Evolutionary conservation across 92 coral and sea anemone genomes (phyloP), one percentile per base, ranked within the genome.

Genomic region (Epizoanthus fatuus): DNA sequence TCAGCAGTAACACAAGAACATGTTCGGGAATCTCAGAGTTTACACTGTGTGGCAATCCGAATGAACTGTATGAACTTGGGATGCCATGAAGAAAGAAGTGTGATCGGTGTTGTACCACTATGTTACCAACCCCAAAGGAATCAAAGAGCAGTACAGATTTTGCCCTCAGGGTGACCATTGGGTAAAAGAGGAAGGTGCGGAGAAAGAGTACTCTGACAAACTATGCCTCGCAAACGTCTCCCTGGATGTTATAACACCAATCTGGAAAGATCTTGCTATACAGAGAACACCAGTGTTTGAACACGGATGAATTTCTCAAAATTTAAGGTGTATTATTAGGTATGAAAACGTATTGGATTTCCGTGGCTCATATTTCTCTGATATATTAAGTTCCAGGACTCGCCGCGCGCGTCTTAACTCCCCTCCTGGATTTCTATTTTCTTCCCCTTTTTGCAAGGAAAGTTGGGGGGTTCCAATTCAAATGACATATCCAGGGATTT

Each of bases 31-130:
- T n/a, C n/a, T n/a, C n/a, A n/a, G n/a, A n/a, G n/a, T n/a, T n/a
- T n/a, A n/a, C n/a, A n/a, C n/a, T n/a, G 73, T 11, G 73, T 68
- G 35, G 73, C 73, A 7, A 37, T 68, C 29, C 20, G 53, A 40
- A 40, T 39, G 29, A 69, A 69, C 55, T 40, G 55, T 32, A 40
- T 69, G 54, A 69, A 69, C 14, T 17, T 69, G n/a, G 10, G 32
- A 69, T 6, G 74, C 40, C 40, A 69, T 69, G 74, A 55, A 40
- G 44, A 69, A 39, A 25, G 74, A 54, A 38, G 74, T 69, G 74
- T 42, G 56, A 55, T 53, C 74, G 2, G 55, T 69, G 9, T 44
- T 69, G 11, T 69, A 12, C 55, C 74, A 69, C 55, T 69, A 39
- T 44, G 74, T 69, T 0, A 25, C 19, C 16, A 69, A 69, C 53